Evolutionary conservation across 2,888 invertebrate species (phyloP), one percentile per base, ranked within the genome.

Genomic region (Lasioglossum malachurum): DNA sequence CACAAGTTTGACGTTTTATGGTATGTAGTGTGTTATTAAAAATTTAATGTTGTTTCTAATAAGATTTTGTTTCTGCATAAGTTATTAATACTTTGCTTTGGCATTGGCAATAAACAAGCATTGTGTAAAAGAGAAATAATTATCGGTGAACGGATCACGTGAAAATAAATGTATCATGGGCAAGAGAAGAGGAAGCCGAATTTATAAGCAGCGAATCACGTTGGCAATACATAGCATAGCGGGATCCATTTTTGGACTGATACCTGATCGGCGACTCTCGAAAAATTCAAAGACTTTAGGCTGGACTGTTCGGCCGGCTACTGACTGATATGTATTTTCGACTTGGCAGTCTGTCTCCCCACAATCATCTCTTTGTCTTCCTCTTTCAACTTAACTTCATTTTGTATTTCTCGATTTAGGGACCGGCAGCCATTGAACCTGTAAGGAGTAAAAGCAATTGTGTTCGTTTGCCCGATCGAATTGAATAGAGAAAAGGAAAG

Each of bases 261-360:
- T 94, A 94, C 94, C 95, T 94, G 93, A 93, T 91, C 92, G 92
- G 92, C 93, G 94, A 94, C 94, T 94, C 94, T 94, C 93, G 91
- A 93, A 91, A 93, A 93, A 95, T 95, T 93, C 91, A 88, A 94
- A 95, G 93, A 95, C 94, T 94, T 91, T 90, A 76, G 78, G 78
- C 75, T 80, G 35, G 57, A 76, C 76, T 89, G 89, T 80, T 86
- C 87, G 85, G 77, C 75, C 87, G 81, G 87, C 87, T 88, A 86
- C 85, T 88, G 90, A 91, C 86, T 87, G 90, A 90, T 91, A 92
- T 93, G 91, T 94, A 94, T 94, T 94, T 94, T 94, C 91, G 94
- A 94, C 91, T 92, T 93, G 92, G 93, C 93, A 92, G 69, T 86
- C 76, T 79, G 71, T 82, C 67, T 69, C 53, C 67, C 71, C 88